phyloP scores from a whole-genome alignment of 2,113 vertebrate species.

The Gila orcuttii region DNA sequence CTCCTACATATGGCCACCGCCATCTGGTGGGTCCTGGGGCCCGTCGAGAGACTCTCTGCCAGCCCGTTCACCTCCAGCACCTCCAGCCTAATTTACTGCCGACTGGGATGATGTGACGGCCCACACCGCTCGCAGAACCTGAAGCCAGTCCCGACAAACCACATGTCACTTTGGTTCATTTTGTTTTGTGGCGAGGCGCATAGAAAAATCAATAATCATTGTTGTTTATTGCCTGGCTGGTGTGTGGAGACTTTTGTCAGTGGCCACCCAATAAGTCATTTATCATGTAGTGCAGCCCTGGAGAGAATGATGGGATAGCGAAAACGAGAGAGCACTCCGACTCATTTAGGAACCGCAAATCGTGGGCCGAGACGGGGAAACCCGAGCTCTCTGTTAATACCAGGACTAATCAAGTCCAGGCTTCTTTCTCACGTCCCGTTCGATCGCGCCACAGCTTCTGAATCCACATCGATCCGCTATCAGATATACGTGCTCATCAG shows the following conservation, averaged over 20 bases:
- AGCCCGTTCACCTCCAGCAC: slow-evolving; percentile 39
- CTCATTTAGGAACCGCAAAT: slow-evolving; percentile 47
- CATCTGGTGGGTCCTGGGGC: slow-evolving; percentile 70
- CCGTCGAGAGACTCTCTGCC: slow-evolving; percentile 64
- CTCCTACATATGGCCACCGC: slow-evolving; percentile 67
- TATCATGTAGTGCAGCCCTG: slow-evolving; percentile 37
- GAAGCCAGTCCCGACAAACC: slow-evolving; percentile 17
- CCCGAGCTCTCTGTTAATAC: slow-evolving; percentile 51
- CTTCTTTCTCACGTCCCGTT: slow-evolving; percentile 52
- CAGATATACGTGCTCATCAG: slow-evolving; percentile 53
- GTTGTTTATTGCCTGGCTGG: slow-evolving; percentile 46
- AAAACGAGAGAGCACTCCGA: background rate
- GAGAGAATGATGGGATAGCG: slow-evolving; percentile 27
- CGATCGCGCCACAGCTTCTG: slow-evolving; percentile 56
- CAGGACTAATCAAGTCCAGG: slow-evolving; percentile 53
- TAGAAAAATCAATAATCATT: slow-evolving; percentile 37
- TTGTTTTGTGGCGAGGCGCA: slow-evolving; percentile 27
- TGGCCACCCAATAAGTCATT: slow-evolving; percentile 41
- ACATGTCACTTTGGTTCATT: slow-evolving; percentile 11
- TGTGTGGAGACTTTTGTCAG: slow-evolving; percentile 40
- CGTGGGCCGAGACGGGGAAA: slow-evolving; percentile 29
- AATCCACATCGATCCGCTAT: slow-evolving; percentile 63
- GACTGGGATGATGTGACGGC: background rate
- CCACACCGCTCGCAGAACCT: background rate
- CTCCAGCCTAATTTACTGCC: slow-evolving; percentile 16